Base-by-base conservation (phyloP, 2,888 invertebrate genomes). In the Lissonota sp. region DNA sequence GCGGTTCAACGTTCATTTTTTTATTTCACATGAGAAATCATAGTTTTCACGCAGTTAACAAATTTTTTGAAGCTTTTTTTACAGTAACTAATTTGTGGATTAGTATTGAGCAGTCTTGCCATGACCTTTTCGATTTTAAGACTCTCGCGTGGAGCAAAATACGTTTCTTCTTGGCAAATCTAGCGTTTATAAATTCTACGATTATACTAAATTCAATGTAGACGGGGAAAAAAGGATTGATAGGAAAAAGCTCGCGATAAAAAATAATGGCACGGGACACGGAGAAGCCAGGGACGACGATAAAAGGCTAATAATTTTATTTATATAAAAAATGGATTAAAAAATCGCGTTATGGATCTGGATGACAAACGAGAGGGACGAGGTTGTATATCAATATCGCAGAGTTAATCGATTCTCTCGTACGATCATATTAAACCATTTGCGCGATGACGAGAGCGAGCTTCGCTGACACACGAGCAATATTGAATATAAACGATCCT, bases 401-500 rank as follows among this genome's bases (percentile, higher is more conserved):
- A 6, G 8, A 53, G 8, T 73, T 10, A 60, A 80, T 77, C 69
- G 67, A 69, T 70, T 80, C 67, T 53, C 14, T 49, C 44, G 63
- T 64, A 44, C 55, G 74, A 77, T 70, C 78, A 53, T 70, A 26
- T 26, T 66, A 53, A 71, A 81, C 74, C 64, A 81, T 74, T 57
- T 26, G 26, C 55, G 8, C 26, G 53, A 74, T 58, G 60, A 67
- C 57, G 26, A 26, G 51, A 71, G 57, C 67, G 69, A 26, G 26
- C 26, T 26, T 26, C 64, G 74, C 58, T 74, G 78, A 70, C 74
- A 73, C 81, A 66, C 78, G 74, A 78, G 46, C 67, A 64, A 64
- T 58, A 49, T 67, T 44, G 63, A 26, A 26, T 26, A 26, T 26
- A 26, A 26, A 26, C 26, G 26, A 26, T 26, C 26, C 1, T 26